A percentile compares a stretch with the other conserved stretches of the same genome.
Evolutionary conservation across 2,797 vertebrate genomes (phyloP).

Genomic region (Xyrichtys novacula): DNA sequence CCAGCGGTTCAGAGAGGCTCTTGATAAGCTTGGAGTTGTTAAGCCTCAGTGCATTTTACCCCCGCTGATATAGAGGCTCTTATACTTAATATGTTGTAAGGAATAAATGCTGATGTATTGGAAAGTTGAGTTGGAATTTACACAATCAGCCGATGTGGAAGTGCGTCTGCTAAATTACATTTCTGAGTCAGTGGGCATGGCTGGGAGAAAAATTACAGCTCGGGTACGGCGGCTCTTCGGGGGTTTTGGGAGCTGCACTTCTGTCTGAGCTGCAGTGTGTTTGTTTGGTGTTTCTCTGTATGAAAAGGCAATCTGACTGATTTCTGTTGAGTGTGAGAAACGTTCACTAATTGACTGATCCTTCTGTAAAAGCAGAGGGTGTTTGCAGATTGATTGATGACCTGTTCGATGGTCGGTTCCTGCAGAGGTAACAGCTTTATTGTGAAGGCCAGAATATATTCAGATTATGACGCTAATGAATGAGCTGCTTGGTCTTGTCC

Average conservation of each 20-base stretch:
- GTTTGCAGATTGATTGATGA: background rate
- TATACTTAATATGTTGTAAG: conserved; percentile 21
- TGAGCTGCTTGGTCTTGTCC: background rate
- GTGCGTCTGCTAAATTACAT: conserved; percentile 59
- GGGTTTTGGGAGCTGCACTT: background rate
- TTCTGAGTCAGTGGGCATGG: conserved; percentile 41
- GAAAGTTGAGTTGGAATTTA: conserved; percentile 31
- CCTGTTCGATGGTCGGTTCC: background rate
- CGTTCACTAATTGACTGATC: background rate
- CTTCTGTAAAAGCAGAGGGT: background rate
- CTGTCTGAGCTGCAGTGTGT: too few relatives aligned
- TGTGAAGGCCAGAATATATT: background rate
- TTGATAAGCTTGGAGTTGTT: conserved; percentile 54
- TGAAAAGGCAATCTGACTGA: background rate
- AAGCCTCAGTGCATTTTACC: conserved; percentile 35
- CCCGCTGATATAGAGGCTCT: conserved; percentile 34
- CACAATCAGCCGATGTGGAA: conserved; percentile 39
- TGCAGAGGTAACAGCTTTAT: background rate
- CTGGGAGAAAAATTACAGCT: background rate
- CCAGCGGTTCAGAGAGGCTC: conserved; percentile 37
- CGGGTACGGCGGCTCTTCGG: conserved; percentile 7
- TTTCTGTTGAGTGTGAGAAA: background rate
- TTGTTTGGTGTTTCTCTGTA: conserved; percentile 23
- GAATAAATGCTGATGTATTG: conserved; percentile 57
- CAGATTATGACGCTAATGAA: background rate